These are phyloP conservation scores for Ochropleura leucogaster DNA, from an alignment of 2,888 invertebrate species.

Conservation along the genomic window DNA sequence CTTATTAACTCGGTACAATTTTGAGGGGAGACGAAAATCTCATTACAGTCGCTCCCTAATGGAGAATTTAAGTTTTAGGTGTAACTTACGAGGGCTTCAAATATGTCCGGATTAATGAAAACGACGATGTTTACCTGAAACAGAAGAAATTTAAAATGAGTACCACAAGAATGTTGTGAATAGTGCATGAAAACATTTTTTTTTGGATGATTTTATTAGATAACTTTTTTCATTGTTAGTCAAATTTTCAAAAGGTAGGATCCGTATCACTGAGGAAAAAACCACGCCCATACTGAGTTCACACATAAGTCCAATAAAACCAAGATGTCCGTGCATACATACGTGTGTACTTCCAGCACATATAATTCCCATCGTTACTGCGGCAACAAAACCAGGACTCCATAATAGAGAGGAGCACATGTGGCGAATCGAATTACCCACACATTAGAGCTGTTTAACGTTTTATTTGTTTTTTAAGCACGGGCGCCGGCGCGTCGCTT, in stretches of 20 bases:
- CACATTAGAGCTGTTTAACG: conserved; percentile 67
- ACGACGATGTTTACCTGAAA: conserved; percentile 50
- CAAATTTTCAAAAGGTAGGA: background rate
- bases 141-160: conserved; percentile 37
- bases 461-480: conserved; percentile 68
- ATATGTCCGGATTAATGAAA: conserved; percentile 21
- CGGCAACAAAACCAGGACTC: conserved; percentile 60
- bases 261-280: background rate
- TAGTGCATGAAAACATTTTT: background rate
- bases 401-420: conserved; percentile 65
- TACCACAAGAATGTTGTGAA: background rate
- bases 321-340: conserved; percentile 35
- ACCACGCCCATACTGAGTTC: conserved; percentile 2
- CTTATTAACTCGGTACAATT: conserved; percentile 46
- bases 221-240: background rate
- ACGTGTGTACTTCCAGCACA: conserved; percentile 56
- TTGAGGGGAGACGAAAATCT: conserved; percentile 42
- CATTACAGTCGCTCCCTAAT: conserved; percentile 38
- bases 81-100: conserved; percentile 43
- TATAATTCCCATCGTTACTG: conserved; percentile 63
- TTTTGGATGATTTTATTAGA: too few relatives aligned
- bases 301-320: conserved; percentile 42
- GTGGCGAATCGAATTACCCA: conserved; percentile 73
- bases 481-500: conserved; percentile 61
- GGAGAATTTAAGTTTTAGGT: conserved; percentile 34